A percentile compares a stretch with the other conserved stretches of the same genome.
phyloP scores from a whole-genome alignment of 2,113 vertebrate species.

The Suncus etruscus region DNA sequence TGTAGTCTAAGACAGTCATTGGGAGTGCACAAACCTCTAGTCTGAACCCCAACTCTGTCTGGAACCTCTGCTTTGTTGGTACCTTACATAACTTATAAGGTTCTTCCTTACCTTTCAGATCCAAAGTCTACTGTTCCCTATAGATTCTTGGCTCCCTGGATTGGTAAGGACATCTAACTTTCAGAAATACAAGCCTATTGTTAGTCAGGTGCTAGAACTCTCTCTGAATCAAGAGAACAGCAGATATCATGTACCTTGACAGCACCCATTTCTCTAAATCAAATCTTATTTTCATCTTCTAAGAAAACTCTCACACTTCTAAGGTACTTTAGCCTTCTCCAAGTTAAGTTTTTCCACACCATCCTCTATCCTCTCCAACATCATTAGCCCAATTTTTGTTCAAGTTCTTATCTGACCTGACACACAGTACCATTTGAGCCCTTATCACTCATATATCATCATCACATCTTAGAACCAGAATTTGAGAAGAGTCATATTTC shows the following conservation, averaged over 20 bases:
- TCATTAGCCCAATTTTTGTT: background rate
- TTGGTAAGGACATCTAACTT: slow-evolving; percentile 85
- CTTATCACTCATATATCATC: background rate
- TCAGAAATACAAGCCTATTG: background rate
- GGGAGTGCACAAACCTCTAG: background rate
- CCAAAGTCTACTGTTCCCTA: slow-evolving; percentile 85
- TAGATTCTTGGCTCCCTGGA: slow-evolving; percentile 86
- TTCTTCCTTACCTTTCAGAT: slow-evolving; percentile 82
- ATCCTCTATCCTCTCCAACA: background rate
- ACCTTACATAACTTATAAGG: no score
- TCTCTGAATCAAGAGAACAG: background rate
- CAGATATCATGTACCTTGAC: background rate
- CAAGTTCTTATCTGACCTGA: background rate
- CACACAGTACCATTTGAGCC: background rate
- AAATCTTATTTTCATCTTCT: background rate
- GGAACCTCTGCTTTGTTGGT: background rate
- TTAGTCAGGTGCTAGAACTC: background rate
- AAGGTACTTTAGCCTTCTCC: rapidly evolving
- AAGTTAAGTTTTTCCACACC: background rate
- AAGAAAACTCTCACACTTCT: background rate
- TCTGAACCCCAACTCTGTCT: no score
- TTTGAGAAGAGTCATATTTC: background rate
- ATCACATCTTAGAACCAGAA: background rate
- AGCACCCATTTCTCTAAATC: background rate
- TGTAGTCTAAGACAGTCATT: background rate